phyloP scores from a whole-genome alignment of 92 coral and sea anemone species.

The Heliopora coerulea region DNA sequence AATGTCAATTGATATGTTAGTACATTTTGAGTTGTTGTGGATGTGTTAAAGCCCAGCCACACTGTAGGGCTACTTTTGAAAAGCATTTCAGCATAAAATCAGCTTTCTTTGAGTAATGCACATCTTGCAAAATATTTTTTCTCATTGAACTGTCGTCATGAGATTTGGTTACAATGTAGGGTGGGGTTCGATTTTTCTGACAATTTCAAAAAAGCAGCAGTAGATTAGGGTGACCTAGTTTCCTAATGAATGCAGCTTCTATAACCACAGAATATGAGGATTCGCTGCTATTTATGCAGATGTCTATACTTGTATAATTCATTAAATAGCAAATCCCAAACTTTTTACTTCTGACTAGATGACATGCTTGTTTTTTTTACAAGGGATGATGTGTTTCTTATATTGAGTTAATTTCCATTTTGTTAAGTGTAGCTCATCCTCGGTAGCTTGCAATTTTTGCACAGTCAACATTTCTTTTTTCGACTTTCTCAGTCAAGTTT shows the following conservation, averaged over 20 bases:
- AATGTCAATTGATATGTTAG: conserved; percentile 41
- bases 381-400: background rate
- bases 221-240: conserved; percentile 42
- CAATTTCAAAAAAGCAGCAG: conserved; percentile 39
- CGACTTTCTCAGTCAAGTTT: background rate
- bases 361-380: background rate
- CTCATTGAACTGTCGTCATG: conserved; percentile 37
- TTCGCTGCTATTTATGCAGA: conserved; percentile 32
- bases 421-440: background rate
- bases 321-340: background rate
- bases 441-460: background rate
- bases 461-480: background rate
- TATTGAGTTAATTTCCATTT: background rate
- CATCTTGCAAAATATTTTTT: background rate
- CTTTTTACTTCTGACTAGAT: background rate
- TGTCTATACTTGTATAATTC: conserved; percentile 33
- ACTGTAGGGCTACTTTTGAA: conserved; percentile 3
- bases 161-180: conserved; percentile 26
- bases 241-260: conserved; percentile 30
- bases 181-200: conserved; percentile 2
- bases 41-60: conserved; percentile 13
- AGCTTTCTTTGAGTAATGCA: background rate
- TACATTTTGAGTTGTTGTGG: conserved; percentile 43
- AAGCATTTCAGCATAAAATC: background rate
- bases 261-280: conserved; percentile 19